Evolutionary conservation across 2,888 invertebrate genomes (phyloP), one percentile per base, ranked within the genome.

Genomic region (Thalpophila matura): DNA sequence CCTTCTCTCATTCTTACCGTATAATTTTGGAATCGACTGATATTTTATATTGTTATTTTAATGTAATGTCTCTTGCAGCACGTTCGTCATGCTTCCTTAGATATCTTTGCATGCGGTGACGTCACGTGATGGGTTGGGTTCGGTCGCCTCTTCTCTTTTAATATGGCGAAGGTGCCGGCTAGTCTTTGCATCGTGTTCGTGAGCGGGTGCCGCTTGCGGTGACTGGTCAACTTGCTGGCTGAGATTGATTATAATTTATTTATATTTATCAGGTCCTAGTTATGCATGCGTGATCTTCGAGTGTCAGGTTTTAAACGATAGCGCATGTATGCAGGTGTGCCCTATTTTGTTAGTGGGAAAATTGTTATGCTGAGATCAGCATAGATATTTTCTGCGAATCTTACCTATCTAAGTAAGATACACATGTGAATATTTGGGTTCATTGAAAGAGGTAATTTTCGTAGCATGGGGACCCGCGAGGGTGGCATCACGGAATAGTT

Each of bases 241-340:
- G 71, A 62, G 65, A 73, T 66, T 55, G 54, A 73, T 50, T 37
- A 69, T 42, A 65, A 57, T 73, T 58, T 43, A 65, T 53, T 67
- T 63, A 51, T 18, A 53, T 70, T 65, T 31, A 24, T 45, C 27
- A 49, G 20, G 10, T 20, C 29, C 42, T 43, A 49, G n/a, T 33
- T 27, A 4, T 29, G 20, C 12, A 65, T 45, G 43, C 7, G 42
- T 9, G 18, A 20, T 33, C 12, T 4, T 27, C n/a, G 9, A 22
- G 10, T 22, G 9, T 47, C 1, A 35, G 9, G n/a, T 60, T 45
- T 4, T 2, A 24, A 42, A 14, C 24, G 3, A 31, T 18, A 9
- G 7, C 9, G 24, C 22, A 24, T 24, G 40, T 26, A 14, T 29
- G 5, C 7, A 10, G n/a, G n/a, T n/a, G n/a, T n/a, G n/a, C 1